phyloP scores from a whole-genome alignment of 2,888 invertebrate species.

The Drosophila robusta region DNA sequence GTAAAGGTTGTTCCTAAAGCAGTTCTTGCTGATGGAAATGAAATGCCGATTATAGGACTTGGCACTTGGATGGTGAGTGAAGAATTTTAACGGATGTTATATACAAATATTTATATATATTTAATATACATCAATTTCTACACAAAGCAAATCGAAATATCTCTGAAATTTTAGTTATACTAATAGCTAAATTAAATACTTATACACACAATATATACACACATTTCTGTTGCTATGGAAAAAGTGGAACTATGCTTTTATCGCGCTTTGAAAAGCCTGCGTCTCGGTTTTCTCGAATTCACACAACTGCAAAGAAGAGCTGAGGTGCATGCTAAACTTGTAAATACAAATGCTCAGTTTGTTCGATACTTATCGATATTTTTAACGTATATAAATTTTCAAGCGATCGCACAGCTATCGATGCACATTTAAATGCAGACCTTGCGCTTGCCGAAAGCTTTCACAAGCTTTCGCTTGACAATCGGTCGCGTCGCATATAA shows the following conservation, averaged over 20 bases:
- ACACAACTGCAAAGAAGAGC: not conserved
- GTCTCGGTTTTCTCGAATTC: slow-evolving; percentile 8
- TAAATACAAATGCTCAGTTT: not conserved
- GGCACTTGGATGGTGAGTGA: slow-evolving; percentile 58
- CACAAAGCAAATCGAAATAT: slow-evolving; percentile 9
- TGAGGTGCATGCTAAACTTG: not conserved
- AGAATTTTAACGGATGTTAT: not conserved
- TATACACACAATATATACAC: not conserved
- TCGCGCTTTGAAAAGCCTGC: slow-evolving; percentile 16
- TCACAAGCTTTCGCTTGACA: slow-evolving; percentile 21
- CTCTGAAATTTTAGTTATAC: slow-evolving; percentile 4
- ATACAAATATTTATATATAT: not conserved
- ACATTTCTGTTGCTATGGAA: not conserved
- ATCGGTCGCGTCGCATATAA: slow-evolving; percentile 49
- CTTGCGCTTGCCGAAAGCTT: slow-evolving; percentile 34
- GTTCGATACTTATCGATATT: slow-evolving; percentile 12
- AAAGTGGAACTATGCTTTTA: slow-evolving; percentile 23
- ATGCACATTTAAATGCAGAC: slow-evolving; percentile 18
- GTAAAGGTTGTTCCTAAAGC: slow-evolving; percentile 33
- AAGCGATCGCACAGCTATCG: slow-evolving; percentile 39
- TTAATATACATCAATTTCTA: not conserved
- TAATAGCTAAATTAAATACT: not conserved
- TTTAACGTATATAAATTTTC: not conserved
- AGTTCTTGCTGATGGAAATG: slow-evolving; percentile 20
- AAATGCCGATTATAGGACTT: slow-evolving; percentile 62